Evolutionary conservation across 1,140 invertebrate species (phyloP), one percentile per base, ranked within the genome.

Genomic region (Drosophila micromelanica): DNA sequence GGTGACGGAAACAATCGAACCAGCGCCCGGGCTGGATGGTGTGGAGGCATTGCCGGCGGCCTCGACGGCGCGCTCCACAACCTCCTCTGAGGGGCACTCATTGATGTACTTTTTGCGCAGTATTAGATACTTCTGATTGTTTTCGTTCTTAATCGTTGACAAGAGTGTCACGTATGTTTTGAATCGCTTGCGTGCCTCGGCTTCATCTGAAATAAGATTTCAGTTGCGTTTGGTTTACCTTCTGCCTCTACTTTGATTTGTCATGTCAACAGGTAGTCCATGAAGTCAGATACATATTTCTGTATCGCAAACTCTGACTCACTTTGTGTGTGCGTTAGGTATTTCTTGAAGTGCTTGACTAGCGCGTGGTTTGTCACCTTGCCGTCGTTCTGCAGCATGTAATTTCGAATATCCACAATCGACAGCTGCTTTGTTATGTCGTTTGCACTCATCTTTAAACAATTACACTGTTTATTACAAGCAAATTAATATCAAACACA

Each of bases 91-190:
- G 80, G 93, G 92, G 60, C 92, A 92, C 60, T 90, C 90, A 86
- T 79, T 80, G 1, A 93, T 91, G 77, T 95, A 97, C 89, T 95
- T 96, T 87, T 95, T 95, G 91, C 97, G 96, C 7, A 98, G 92
- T 43, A 97, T 95, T 43, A 98, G 92, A 92, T 95, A 97, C 91
- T 98, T 98, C 85, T 97, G 96, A 64, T 96, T 96, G 92, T 95
- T 95, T 89, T 96, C 95, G 75, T 94, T 95, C 91, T 95, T 97
- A 49, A 98, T 97, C 6, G 95, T 96, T 3, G 97, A 97, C 69
- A 99, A 92, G 37, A 94, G 94, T 91, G 98, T 98, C 3, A 99
- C 97, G 92, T 96, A 97, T 65, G 97, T 96, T 93, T 98, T 98
- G 91, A 98, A 98, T 74, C 95, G 95, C 74, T 95, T 95, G 76